A percentile compares a stretch with the other conserved stretches of the same genome.
phyloP scores from a whole-genome alignment of 2,888 invertebrate genomes.

The Cistogaster globosa region DNA sequence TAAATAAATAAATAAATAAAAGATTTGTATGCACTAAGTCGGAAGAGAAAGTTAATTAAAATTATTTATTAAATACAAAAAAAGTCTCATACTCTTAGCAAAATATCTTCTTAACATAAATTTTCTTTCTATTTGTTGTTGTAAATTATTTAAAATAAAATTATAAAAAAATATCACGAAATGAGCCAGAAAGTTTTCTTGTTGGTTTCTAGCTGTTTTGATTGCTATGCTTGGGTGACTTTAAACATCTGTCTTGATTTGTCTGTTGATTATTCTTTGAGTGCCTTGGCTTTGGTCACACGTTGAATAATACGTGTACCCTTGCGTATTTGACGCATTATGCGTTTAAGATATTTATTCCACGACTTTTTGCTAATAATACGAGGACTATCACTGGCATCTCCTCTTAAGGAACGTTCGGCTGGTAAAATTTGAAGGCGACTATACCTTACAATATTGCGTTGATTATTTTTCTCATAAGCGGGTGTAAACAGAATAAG shows the following conservation, averaged over 20 bases:
- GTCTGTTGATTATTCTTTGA: slow-evolving; percentile 63
- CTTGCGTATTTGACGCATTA: slow-evolving; percentile 73
- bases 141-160: no score
- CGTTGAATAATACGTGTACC: slow-evolving; percentile 72
- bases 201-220: slow-evolving; percentile 24
- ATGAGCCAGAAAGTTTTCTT: slow-evolving; percentile 58
- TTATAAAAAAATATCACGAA: slow-evolving; percentile 15
- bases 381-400: slow-evolving; percentile 51
- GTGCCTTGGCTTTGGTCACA: slow-evolving; percentile 64
- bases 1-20: slow-evolving; percentile 43
- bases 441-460: slow-evolving; percentile 42
- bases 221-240: slow-evolving; percentile 34
- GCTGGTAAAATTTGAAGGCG: slow-evolving; percentile 70
- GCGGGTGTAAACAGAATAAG: slow-evolving; percentile 69
- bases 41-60: slow-evolving; percentile 71
- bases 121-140: no score
- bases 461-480: slow-evolving; percentile 1
- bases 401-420: slow-evolving; percentile 45
- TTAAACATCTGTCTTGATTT: slow-evolving; percentile 67
- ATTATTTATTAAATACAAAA: slow-evolving; percentile 48
- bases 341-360: slow-evolving; percentile 67
- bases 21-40: slow-evolving; percentile 43
- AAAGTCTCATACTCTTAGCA: slow-evolving; percentile 2
- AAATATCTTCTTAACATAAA: slow-evolving; percentile 5
- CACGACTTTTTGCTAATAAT: slow-evolving; percentile 63